phyloP scores from a whole-genome alignment of 2,888 invertebrate species.

The Leptodirus hochenwartii region DNA sequence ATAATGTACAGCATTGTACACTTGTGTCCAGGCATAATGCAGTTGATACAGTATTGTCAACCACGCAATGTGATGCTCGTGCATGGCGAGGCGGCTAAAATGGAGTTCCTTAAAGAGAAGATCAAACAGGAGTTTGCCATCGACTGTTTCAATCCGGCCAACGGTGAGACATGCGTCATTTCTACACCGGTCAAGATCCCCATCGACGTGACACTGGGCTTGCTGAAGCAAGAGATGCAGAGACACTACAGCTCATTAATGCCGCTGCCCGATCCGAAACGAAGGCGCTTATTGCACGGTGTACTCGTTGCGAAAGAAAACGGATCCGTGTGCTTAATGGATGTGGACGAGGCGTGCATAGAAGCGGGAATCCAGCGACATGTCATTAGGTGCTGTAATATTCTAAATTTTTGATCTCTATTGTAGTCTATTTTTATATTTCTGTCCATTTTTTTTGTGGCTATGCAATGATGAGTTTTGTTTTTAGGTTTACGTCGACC shows the following conservation, averaged over 20 bases:
- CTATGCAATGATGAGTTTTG: too few species aligned
- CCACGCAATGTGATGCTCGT: conserved; percentile 94
- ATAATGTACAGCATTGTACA: too few species aligned
- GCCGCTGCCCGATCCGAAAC: conserved; percentile 79
- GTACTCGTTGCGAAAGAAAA: conserved; percentile 81
- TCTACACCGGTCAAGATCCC: conserved; percentile 75
- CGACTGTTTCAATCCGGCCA: conserved; percentile 90
- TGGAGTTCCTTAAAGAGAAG: conserved; percentile 93
- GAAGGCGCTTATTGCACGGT: conserved; percentile 73
- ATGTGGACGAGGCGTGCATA: conserved; percentile 73
- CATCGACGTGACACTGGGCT: conserved; percentile 69
- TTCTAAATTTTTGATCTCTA: too few species aligned
- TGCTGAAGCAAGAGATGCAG: conserved; percentile 62
- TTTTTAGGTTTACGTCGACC: conserved; percentile 76
- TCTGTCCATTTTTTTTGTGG: conserved; percentile 1
- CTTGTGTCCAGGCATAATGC: too few species aligned
- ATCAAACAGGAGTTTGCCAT: conserved; percentile 84
- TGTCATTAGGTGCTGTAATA: too few species aligned
- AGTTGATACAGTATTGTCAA: conserved; percentile 92
- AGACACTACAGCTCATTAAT: conserved; percentile 62
- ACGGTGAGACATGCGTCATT: conserved; percentile 90
- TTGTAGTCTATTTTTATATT: too few species aligned
- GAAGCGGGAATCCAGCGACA: conserved; percentile 49
- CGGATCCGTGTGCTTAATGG: conserved; percentile 54
- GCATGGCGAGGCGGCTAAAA: conserved; percentile 95